These are phyloP conservation scores for Erebia palarica DNA, from an alignment of 2,888 invertebrate species.

Conservation along the genomic window DNA sequence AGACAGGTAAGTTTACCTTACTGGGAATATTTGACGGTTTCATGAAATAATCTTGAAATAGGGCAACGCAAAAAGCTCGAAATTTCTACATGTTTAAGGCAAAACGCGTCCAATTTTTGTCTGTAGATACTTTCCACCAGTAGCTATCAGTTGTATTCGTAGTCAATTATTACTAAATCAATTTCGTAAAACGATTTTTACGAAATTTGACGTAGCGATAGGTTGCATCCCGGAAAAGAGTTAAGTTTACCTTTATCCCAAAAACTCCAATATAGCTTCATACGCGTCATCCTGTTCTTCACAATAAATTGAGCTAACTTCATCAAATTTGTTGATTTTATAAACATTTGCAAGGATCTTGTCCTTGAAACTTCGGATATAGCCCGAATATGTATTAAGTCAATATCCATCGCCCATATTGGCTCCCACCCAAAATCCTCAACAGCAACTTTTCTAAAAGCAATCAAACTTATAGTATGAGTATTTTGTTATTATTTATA, in stretches of 20 bases:
- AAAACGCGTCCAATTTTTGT: no score
- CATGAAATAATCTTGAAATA: neutral
- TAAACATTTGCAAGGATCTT: neutral
- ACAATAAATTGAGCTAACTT: neutral
- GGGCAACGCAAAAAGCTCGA: no score
- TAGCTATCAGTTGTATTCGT: no score
- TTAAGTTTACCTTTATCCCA: no score
- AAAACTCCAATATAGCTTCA: no score
- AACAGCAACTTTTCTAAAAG: constrained; percentile 39
- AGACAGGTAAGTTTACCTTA: constrained; percentile 11
- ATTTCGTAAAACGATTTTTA: no score
- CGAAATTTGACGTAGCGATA: no score
- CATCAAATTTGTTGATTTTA: neutral
- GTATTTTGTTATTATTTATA: constrained; percentile 34
- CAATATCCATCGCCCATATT: constrained; percentile 39
- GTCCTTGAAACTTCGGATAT: constrained; percentile 26
- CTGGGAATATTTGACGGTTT: neutral
- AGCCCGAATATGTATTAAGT: constrained; percentile 25
- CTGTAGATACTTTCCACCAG: no score
- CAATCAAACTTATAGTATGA: constrained; percentile 36
- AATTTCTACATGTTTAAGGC: no score
- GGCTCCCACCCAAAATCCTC: constrained; percentile 37
- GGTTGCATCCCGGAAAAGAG: no score
- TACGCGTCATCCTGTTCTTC: no score
- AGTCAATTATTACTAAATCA: no score